Base-by-base conservation (phyloP, 1,140 invertebrate species). In the Macrobrachium rosenbergii region DNA sequence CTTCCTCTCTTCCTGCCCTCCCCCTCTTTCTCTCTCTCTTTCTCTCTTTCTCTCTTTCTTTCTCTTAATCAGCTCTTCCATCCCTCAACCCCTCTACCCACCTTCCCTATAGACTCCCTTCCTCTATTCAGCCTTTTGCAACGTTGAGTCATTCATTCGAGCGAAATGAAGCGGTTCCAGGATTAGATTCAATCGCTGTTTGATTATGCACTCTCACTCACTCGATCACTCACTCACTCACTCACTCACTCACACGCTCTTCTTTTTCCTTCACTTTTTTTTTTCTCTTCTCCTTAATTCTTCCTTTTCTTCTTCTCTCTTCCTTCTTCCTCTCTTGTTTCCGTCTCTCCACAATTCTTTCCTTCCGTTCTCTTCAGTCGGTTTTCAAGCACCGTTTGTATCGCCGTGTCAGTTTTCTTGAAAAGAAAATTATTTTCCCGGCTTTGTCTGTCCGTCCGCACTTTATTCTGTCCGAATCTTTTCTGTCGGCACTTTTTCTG, bases 11-110 rank as follows among this genome's bases (percentile, higher is more conserved):
- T 23, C 43, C 23, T 58, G 19, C 76, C 58, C 43, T 23, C 76
- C 23, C 76, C 23, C 76, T 59, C 58, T 59, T 16, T 78, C 76
- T 78, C 76, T 45, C 76, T 58, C 76, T 59, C 43, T 59, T 43
- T 59, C 76, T 59, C 58, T 59, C 76, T 59, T 43, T 58, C 58
- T 79, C 43, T 60, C 76, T 60, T 23, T 79, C 58, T 60, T 45
- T 60, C 45, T 79, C 58, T 23, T 23, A 58, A 43, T 60, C 58
- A 58, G 21, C 58, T 43, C 58, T 43, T 79, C 76, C 23, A 23
- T 60, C 59, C 60, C 78, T 43, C 60, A 21, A 23, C 43, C 58
- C 58, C 37, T 17, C 3, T n/a, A 19, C 52, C 28, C 23, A 7
- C 52, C 28, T 37, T 14, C 16, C 10, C 12, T 8, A 45, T 3